Base-by-base conservation (phyloP, 2,888 invertebrate genomes). In the Gortyna flavago region DNA sequence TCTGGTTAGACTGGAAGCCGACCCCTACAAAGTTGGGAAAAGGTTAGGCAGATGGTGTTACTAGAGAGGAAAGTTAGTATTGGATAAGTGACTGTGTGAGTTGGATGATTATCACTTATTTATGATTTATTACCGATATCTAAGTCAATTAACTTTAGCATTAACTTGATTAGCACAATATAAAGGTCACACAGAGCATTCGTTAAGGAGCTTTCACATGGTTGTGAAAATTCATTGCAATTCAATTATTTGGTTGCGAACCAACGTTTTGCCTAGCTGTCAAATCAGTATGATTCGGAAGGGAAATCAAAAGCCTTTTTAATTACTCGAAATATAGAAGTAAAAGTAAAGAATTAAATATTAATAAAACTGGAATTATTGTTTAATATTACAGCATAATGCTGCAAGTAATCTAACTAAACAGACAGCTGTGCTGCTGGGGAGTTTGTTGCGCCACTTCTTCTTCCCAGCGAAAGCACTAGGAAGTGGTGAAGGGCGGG, bases 121-220 rank as follows among this genome's bases (percentile, higher is more conserved):
- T 41, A 68, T 64, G 38, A 64, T 65, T 59, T 29, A 80, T 62
- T 62, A 38, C 54, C 8, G 21, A 71, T 75, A 64, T 68, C 18
- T 54, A 66, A 77, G 25, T 69, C 38, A 48, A 77, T 44, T 65
- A 5, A 77, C 25, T 18, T 68, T 29, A 64, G 1, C 13, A 32
- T n/a, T 16, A 35, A 75, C 1, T 41, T 7, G 16, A 25, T 59
- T 35, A 48, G 29, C 25, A 18, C 7, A 35, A 38, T 29, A 9
- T 71, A 44, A 71, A 54, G 41, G 38, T 18, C 9, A 71, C 21
- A n/a, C n/a, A 6, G 25, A 6, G 25, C 11, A 54, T 35, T 73
- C 9, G 29, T 32, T 25, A 32, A 32, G 4, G 13, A 38, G 21
- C 16, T 67, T 72, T n/a, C 25, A 29, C 21, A 13, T 35, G 16